phyloP scores from a whole-genome alignment of 2,797 vertebrate genomes.

The Naso thynnoides region DNA sequence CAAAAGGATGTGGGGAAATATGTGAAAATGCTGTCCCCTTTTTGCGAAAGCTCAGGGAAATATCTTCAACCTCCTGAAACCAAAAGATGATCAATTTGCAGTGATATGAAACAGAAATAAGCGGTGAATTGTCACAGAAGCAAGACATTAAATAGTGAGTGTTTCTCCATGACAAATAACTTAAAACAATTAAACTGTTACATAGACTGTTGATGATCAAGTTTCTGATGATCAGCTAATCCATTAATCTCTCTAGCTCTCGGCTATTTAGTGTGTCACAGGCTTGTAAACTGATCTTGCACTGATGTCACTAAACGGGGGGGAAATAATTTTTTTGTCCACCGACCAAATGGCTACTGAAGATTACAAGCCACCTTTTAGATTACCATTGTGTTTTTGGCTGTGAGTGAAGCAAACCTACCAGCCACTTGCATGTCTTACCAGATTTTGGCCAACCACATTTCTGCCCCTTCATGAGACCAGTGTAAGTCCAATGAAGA shows the following conservation, averaged over 20 bases:
- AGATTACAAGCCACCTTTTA: no score
- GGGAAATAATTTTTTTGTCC: no score
- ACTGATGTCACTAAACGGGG: neutral
- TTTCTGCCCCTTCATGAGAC: neutral
- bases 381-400: no score
- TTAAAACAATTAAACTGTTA: neutral
- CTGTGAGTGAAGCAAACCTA: no score
- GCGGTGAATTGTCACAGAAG: neutral
- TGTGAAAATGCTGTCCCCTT: neutral
- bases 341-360: no score
- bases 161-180: neutral
- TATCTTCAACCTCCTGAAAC: neutral
- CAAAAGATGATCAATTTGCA: neutral
- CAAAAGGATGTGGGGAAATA: constrained; percentile 5
- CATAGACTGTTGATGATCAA: constrained; percentile 3
- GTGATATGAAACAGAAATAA: neutral
- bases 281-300: neutral
- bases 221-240: neutral
- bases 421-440: no score
- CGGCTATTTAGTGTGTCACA: no score
- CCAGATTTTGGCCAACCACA: no score
- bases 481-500: neutral
- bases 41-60: neutral
- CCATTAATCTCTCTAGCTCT: no score
- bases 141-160: neutral